Base-by-base conservation (phyloP, 2,888 invertebrate species). In the Mylabris sibirica region DNA sequence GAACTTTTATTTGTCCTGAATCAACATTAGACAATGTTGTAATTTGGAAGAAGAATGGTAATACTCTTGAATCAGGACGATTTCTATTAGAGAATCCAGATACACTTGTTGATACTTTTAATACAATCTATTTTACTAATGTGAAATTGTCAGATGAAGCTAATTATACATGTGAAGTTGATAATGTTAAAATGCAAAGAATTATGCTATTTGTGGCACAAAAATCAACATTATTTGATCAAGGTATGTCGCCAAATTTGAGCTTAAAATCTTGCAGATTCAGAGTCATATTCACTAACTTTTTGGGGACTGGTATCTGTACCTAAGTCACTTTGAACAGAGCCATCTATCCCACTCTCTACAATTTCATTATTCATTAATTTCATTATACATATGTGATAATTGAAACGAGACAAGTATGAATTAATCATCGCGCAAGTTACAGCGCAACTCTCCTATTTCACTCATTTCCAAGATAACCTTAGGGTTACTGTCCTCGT, bases 121-220 rank as follows among this genome's bases (percentile, higher is more conserved):
- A 87, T 53, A 87, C 87, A 1, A 79, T 90, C 26, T 89, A 89
- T 78, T 82, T 90, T 57, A 82, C 86, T 72, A 88, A 89, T 68
- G 89, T 92, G 1, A 88, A 88, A 14, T 85, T 86, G 72, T 84
- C 86, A 0, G 92, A 93, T 80, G 88, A 89, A 70, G 93, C 93
- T 12, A 88, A 88, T 77, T 94, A 93, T 80, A 88, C 88, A 0
- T 94, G 94, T 80, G 85, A 86, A 68, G 89, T 91, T 8, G 88
- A 91, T 81, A 89, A 89, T 67, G 86, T 84, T 49, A 85, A 84
- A 72, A 87, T 89, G 84, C 86, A 89, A 81, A 87, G 86, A 80
- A 84, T 87, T 66, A 83, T 83, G 67, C 79, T 90, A 49, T 85
- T 82, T 75, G 86, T 90, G 1, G 84, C 87, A 3, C 83, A 87